These are phyloP conservation scores for Sebastes goodei DNA, from an alignment of 2,797 vertebrate genomes.

Conservation along the genomic window DNA sequence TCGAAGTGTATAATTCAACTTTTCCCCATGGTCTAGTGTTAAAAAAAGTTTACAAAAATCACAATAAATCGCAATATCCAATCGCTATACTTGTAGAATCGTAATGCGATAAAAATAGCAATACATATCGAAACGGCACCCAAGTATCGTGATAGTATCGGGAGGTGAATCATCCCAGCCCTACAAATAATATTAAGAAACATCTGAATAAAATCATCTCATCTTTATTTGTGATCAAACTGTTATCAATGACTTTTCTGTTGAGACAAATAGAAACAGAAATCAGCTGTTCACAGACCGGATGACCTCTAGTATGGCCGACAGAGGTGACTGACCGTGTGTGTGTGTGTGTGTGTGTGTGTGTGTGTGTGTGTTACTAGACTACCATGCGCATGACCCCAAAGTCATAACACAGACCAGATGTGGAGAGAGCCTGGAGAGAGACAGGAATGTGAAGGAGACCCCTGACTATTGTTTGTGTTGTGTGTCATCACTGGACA, in stretches of 20 bases:
- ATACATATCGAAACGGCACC: too few species aligned
- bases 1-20: too few species aligned
- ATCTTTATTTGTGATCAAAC: too few species aligned
- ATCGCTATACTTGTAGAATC: too few species aligned
- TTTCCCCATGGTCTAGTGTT: too few species aligned
- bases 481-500: slow-evolving; percentile 44
- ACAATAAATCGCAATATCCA: too few species aligned
- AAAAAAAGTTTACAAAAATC: too few species aligned
- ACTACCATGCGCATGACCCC: neutral
- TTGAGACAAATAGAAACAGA: neutral
- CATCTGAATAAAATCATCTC: too few species aligned
- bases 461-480: slow-evolving; percentile 60
- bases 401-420: slow-evolving; percentile 53
- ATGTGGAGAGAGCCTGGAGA: slow-evolving; percentile 48
- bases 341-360: slow-evolving; percentile 1
- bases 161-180: too few species aligned
- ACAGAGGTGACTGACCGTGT: neutral
- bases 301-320: neutral
- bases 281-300: slow-evolving; percentile 22
- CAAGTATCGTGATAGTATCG: too few species aligned
- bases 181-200: too few species aligned
- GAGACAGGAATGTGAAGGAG: slow-evolving; percentile 56
- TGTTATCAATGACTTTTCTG: neutral
- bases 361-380: slow-evolving; percentile 1
- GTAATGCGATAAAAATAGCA: too few species aligned